A percentile compares a stretch with the other conserved stretches of the same genome.
These are phyloP conservation scores for Podabrus alpinus DNA, from an alignment of 2,888 invertebrate genomes.

Conservation along the genomic window DNA sequence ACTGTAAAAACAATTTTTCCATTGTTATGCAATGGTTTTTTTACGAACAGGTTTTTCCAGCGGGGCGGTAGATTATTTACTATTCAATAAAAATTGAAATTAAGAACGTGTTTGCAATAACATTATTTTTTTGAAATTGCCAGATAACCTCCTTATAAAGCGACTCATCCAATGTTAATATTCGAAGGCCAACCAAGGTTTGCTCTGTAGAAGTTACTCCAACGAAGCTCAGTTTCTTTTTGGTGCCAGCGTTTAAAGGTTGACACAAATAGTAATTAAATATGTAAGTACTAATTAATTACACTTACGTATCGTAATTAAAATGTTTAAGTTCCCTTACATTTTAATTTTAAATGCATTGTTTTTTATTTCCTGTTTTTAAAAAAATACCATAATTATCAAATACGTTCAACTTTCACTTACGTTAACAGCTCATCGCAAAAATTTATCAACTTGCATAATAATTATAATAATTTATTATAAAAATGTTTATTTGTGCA, in stretches of 20 bases:
- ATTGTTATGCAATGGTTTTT: background rate
- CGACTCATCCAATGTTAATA: constrained; percentile 2
- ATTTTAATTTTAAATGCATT: background rate
- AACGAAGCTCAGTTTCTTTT: constrained; percentile 1
- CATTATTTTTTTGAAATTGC: background rate
- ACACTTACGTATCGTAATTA: background rate
- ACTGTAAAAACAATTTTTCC: background rate
- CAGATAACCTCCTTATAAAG: background rate
- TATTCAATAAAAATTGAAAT: background rate
- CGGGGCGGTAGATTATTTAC: background rate
- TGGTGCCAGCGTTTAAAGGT: background rate
- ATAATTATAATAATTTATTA: background rate
- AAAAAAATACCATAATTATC: background rate
- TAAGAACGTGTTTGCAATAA: background rate
- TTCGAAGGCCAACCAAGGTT: background rate
- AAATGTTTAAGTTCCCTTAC: background rate
- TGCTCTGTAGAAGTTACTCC: background rate
- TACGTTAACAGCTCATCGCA: background rate
- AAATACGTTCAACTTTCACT: background rate
- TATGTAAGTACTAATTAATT: background rate
- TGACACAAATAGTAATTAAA: background rate
- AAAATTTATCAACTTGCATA: background rate
- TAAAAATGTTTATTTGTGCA: background rate
- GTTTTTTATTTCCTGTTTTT: background rate
- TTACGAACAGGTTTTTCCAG: background rate